Evolutionary conservation across 1,140 invertebrate genomes (phyloP), one percentile per base, ranked within the genome.

Genomic region (Calephelis nemesis): DNA sequence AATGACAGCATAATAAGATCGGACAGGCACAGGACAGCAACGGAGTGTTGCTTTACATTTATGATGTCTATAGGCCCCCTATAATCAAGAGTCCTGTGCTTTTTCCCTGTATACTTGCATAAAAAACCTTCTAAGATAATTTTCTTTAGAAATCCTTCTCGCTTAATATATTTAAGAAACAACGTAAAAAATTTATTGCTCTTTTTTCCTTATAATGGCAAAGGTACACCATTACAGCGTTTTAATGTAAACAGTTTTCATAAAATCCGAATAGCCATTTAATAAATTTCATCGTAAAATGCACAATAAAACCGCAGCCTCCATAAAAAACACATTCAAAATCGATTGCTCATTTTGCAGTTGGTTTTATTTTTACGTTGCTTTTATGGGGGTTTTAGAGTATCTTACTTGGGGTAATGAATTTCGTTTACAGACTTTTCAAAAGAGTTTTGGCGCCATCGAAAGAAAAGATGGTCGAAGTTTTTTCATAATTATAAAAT

Each of bases 161-260:
- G 5, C 42, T 45, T 45, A 7, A 45, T 9, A 6, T 45, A 9
- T 12, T 49, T 47, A 8, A 8, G 11, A 47, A 8, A 19, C 3
- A 9, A 15, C 9, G 13, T 54, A 15, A 19, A 19, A 54, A 15
- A 4, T 30, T 30, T 19, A 54, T 54, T 15, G 7, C 7, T 54
- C 49, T 54, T 54, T 54, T 54, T 54, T 13, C 50, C 13, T 54
- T 15, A 30, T 54, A 54, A 54, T 54, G 50, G 50, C 50, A 19
- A 54, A 54, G 50, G 50, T 54, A 5, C 15, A 10, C 15, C 50
- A 7, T n/a, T 54, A 54, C 13, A 54, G 50, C 13, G 7, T 52
- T 15, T 13, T 52, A 52, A 52, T 52, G 13, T 19, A 52, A 52
- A 52, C 7, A 15, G 50, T 52, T 52, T 52, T 52, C 50, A 19